Conservation (phyloP, 2,888 invertebrate species). For the Heliconius cydno region DNA sequence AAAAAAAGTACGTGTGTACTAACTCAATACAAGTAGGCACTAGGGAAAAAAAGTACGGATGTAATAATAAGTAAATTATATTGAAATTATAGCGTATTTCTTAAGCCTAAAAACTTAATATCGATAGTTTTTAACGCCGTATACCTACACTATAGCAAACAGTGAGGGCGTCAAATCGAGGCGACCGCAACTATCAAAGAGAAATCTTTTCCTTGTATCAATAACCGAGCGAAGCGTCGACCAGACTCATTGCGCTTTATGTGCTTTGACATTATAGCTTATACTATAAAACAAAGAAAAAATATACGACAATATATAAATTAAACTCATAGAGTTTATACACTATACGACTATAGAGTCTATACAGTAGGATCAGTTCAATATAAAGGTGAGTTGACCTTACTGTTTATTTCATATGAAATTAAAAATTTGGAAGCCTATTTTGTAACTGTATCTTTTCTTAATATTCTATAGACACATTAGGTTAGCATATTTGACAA, state of each 20-base stretch:
- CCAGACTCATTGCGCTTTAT: slow-evolving; percentile 70
- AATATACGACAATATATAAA: not conserved
- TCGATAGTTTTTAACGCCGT: slow-evolving; percentile 11
- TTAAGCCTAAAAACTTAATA: not conserved
- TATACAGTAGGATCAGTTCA: not conserved
- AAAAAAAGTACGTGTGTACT: too few species aligned
- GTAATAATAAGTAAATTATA: too few species aligned
- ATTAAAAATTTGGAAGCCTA: not conserved
- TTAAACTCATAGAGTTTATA: not conserved
- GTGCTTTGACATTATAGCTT: slow-evolving; percentile 44
- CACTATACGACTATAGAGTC: too few species aligned
- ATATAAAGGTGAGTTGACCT: not conserved
- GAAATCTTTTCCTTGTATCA: slow-evolving; percentile 85
- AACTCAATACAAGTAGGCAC: too few species aligned
- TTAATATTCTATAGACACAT: too few species aligned
- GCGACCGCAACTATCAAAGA: slow-evolving; percentile 83
- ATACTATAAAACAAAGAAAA: slow-evolving; percentile 35
- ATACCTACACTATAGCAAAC: slow-evolving; percentile 30
- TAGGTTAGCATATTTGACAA: too few species aligned
- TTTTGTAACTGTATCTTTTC: not conserved
- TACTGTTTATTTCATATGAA: not conserved
- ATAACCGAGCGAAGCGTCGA: slow-evolving; percentile 72
- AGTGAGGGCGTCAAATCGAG: slow-evolving; percentile 75
- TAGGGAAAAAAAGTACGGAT: too few species aligned
- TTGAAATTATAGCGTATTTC: too few species aligned